These are phyloP conservation scores for Montipora capricornis DNA, from an alignment of 64 coral and sea anemone species.

Conservation along the genomic window DNA sequence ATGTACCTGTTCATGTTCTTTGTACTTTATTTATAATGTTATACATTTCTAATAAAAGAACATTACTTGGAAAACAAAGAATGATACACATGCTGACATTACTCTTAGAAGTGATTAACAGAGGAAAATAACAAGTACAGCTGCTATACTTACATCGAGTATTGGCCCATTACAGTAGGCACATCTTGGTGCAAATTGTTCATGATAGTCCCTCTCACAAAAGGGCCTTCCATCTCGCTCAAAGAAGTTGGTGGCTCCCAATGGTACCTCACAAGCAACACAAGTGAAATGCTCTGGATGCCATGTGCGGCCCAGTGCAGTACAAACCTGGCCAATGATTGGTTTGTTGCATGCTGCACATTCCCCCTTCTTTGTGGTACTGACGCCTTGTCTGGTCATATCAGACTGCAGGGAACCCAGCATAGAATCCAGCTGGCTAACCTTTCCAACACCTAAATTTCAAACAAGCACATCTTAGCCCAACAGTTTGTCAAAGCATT, in stretches of 20 bases:
- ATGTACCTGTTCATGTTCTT: too few species aligned
- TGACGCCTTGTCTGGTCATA: slow-evolving; percentile 97
- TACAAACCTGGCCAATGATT: slow-evolving; percentile 99
- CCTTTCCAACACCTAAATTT: slow-evolving; percentile 79
- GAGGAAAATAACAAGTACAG: not conserved
- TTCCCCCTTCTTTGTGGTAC: slow-evolving; percentile 95
- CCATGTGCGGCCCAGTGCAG: slow-evolving; percentile 95
- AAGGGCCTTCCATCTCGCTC: slow-evolving; percentile 98
- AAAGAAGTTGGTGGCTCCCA: slow-evolving; percentile 97
- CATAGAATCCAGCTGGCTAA: slow-evolving; percentile 98
- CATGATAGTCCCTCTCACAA: slow-evolving; percentile 99
- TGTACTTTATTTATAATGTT: too few species aligned
- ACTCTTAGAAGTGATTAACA: not conserved
- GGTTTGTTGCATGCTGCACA: slow-evolving; percentile 98
- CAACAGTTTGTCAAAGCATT: too few species aligned
- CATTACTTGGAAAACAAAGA: too few species aligned
- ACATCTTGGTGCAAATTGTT: slow-evolving; percentile 95
- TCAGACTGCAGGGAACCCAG: slow-evolving; percentile 94
- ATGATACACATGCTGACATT: not conserved
- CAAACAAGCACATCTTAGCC: not conserved
- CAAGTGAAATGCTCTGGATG: slow-evolving; percentile 99
- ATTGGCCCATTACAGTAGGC: slow-evolving; percentile 97
- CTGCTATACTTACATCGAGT: slow-evolving; percentile 92
- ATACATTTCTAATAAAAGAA: too few species aligned
- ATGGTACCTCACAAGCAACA: slow-evolving; percentile 94